A percentile compares a stretch with the other conserved stretches of the same genome.
These are phyloP conservation scores for Regulus satrapa DNA, from an alignment of 2,113 vertebrate species.

Conservation along the genomic window DNA sequence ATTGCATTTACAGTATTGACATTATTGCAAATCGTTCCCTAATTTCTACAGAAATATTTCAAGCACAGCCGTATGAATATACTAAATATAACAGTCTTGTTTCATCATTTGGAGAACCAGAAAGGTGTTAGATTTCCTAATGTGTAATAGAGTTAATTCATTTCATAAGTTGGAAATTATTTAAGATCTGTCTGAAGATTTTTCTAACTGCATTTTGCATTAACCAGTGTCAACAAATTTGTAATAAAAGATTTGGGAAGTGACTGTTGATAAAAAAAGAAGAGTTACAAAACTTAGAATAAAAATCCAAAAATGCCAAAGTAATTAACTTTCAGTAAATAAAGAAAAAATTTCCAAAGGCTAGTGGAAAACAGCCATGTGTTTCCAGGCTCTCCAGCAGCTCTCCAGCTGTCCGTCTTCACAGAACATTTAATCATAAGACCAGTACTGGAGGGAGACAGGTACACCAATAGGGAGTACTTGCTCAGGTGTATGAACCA, in stretches of 20 bases:
- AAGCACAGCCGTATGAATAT: constrained; percentile 2
- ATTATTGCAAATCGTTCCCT: constrained; percentile 42
- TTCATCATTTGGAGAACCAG: neutral
- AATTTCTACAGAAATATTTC: constrained; percentile 44
- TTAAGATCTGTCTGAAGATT: neutral
- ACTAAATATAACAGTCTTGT: neutral
- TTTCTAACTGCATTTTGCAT: neutral
- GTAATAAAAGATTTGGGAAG: neutral
- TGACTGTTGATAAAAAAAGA: neutral
- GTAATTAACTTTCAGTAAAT: neutral
- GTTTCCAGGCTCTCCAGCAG: neutral
- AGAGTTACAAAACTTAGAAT: neutral
- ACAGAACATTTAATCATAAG: neutral
- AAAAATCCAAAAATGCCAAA: neutral
- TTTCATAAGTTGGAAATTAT: neutral
- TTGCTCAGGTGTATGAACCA: neutral
- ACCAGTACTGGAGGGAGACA: neutral
- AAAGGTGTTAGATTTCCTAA: neutral
- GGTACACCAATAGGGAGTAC: neutral
- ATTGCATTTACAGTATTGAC: constrained; percentile 53
- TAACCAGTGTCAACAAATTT: neutral
- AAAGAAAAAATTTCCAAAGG: neutral
- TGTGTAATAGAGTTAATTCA: neutral
- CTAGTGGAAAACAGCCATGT: neutral
- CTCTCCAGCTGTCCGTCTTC: neutral